Base-by-base conservation (phyloP, 2,888 invertebrate genomes). In the Meiosimyza platycephala region DNA sequence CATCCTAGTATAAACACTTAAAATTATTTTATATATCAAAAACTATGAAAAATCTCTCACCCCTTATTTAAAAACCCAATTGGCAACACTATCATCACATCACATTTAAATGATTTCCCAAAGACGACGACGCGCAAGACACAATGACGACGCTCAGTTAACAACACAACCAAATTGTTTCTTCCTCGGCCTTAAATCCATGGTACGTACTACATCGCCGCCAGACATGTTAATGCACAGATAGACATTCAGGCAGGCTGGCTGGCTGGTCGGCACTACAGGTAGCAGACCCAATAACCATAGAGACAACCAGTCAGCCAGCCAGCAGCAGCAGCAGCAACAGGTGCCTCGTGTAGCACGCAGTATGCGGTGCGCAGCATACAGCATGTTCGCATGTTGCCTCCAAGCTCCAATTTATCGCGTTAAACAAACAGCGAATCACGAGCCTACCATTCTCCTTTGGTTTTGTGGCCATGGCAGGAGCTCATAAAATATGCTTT, bases 351-450 rank as follows among this genome's bases (percentile, higher is more conserved):
- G 16, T 67, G 67, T 28, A 65, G 52, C 57, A 40, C 40, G 54
- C 54, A 54, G 54, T 18, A 54, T 18, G 6, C 54, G 54, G 54
- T 18, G 67, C 66, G 4, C 28, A 28, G 51, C 52, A 22, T 13
- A 48, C 28, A 47, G 40, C 59, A 9, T 51, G 69, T 33, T 69
- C 6, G 40, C 69, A n/a, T 60, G 69, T 62, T 51, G 52, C 69
- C 33, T 22, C 48, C 55, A 47, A 47, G 48, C 67, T 55, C 9
- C 57, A 55, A 67, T 48, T 59, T 51, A 57, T 16, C 51, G 62
- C 60, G 51, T 22, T 69, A 69, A 69, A 69, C 62, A 69, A 69
- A 69, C 62, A 62, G 69, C 68, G 59, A 68, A 59, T 68, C 68
- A 68, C 50, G 68, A 68, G 40, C 28, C 51, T 13, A 51, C 51